phyloP scores from a whole-genome alignment of 2,888 invertebrate species.

The Lymantria dispar region DNA sequence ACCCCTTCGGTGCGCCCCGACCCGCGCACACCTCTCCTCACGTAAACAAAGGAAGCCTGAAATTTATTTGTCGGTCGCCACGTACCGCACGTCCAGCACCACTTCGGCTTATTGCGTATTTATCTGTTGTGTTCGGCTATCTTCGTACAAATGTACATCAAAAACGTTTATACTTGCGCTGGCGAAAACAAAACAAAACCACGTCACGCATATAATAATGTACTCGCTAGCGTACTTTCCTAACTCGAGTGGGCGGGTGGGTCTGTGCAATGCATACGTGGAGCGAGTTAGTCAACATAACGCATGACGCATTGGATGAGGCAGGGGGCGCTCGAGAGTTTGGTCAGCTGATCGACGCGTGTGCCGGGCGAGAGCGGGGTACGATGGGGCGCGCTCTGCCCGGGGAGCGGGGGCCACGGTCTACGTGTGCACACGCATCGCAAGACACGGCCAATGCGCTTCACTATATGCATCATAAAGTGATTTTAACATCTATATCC shows the following conservation, averaged over 20 bases:
- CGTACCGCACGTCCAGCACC: conserved; percentile 37
- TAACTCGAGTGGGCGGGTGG: conserved; percentile 44
- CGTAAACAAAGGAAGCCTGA: conserved; percentile 79
- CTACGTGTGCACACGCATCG: conserved; percentile 52
- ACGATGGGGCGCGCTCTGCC: conserved; percentile 8
- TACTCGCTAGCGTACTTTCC: conserved; percentile 40
- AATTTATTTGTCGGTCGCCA: conserved; percentile 49
- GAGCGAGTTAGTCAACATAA: conserved; percentile 50
- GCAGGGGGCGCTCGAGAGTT: conserved; percentile 46
- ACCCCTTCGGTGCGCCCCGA: conserved; percentile 37
- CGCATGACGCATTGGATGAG: conserved; percentile 53
- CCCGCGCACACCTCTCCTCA: conserved; percentile 68
- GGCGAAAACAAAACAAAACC: conserved; percentile 21
- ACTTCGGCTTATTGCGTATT: conserved; percentile 10
- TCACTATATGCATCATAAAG: conserved; percentile 50
- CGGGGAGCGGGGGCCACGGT: conserved; percentile 11
- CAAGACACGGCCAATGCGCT: conserved; percentile 46
- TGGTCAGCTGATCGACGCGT: conserved; percentile 75
- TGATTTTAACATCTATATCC: conserved; percentile 42
- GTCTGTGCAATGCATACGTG: conserved; percentile 44
- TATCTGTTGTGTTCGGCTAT: conserved; percentile 21
- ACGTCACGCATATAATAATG: conserved; percentile 24
- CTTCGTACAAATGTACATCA: conserved; percentile 15
- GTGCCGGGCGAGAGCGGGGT: conserved; percentile 28
- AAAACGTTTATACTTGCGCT: conserved; percentile 18